Base-by-base conservation (phyloP, 2,888 invertebrate species). In the Metalampra italica region DNA sequence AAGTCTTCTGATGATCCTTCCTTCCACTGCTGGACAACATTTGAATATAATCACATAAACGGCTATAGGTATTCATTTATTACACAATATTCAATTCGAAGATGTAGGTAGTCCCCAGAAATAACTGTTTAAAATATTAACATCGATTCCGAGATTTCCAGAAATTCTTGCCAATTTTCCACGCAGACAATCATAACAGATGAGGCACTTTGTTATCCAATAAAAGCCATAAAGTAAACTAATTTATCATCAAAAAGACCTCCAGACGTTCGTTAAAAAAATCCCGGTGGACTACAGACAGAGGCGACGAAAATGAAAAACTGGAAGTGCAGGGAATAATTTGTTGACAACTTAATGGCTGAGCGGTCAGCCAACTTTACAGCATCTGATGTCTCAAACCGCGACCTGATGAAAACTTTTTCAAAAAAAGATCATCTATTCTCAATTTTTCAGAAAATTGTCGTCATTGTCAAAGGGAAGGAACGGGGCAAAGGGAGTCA, bases 201-300 rank as follows among this genome's bases (percentile, higher is more conserved):
- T 52, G 49, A 22, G 49, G 54, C 53, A 60, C 63, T 57, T 62
- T 51, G 71, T 66, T 54, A 54, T 37, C 41, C 59, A 42, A 58
- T 64, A 65, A 57, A 68, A 59, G 52, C 57, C 59, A 51, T 64
- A 63, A 51, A 74, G 64, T 64, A 55, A 57, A 50, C 53, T 65
- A 70, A 71, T 78, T 76, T 80, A 79, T 78, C 73, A 76, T 72
- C 67, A 54, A 56, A 64, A 71, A 71, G 71, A 66, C 75, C 73
- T 76, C 72, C 66, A 74, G 73, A 72, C 71, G 53, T 45, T 59
- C 55, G 50, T 51, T 52, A 50, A 51, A 62, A 62, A 56, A 62
- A 59, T 47, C 13, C 7, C 3, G 42, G 53, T 56, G 62, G 60
- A 66, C 60, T 62, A 42, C 47, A 47, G 53, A 46, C 47, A 49